These are phyloP conservation scores for Scortum barcoo DNA, from an alignment of 2,113 vertebrate genomes.

Conservation along the genomic window DNA sequence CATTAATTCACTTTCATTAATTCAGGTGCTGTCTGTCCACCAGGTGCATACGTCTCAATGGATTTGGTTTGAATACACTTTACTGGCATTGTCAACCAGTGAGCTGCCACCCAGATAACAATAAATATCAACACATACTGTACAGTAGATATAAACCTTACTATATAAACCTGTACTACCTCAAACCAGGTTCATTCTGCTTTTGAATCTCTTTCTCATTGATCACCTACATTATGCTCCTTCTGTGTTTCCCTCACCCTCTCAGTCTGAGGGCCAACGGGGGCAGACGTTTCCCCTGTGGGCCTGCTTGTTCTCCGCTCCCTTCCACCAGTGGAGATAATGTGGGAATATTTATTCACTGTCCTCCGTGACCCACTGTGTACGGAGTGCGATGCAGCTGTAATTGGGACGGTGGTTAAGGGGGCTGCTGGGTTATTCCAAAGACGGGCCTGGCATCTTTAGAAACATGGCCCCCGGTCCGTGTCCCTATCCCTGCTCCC, in stretches of 20 bases:
- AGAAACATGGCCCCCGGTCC: slow-evolving; percentile 60
- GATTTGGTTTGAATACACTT: too few relatives aligned
- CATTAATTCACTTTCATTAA: too few relatives aligned
- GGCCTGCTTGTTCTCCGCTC: slow-evolving; percentile 56
- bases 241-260: slow-evolving; percentile 78
- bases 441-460: slow-evolving; percentile 77
- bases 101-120: background rate
- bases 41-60: too few relatives aligned
- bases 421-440: slow-evolving; percentile 80
- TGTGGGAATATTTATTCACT: slow-evolving; percentile 93
- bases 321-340: slow-evolving; percentile 84
- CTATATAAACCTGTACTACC: background rate
- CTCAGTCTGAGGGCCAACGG: slow-evolving; percentile 83
- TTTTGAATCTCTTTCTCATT: slow-evolving; percentile 19
- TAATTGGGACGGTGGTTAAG: slow-evolving; percentile 88
- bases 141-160: background rate
- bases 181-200: background rate
- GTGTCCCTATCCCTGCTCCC: slow-evolving; percentile 62
- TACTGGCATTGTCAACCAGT: background rate
- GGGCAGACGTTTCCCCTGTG: slow-evolving; percentile 58
- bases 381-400: slow-evolving; percentile 74
- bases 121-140: background rate
- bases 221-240: slow-evolving; percentile 51
- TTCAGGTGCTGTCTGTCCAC: too few relatives aligned
- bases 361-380: slow-evolving; percentile 85